Conservation (phyloP, 2,113 vertebrate species). For the Galbula dea region DNA sequence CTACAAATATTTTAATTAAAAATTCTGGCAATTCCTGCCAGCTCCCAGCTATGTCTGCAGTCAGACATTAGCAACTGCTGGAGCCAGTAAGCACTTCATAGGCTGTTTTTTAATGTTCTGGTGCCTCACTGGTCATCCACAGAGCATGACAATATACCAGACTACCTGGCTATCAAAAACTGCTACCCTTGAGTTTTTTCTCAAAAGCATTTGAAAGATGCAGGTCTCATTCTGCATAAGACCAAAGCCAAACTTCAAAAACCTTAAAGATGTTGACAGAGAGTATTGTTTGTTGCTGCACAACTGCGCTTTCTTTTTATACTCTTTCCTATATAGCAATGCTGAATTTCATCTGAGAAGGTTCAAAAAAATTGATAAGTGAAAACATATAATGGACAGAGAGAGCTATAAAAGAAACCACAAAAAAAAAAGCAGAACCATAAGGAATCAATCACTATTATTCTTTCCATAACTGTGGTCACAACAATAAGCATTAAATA, state of each 20-base stretch:
- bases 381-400: background rate
- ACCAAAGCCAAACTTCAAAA: background rate
- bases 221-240: background rate
- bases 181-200: background rate
- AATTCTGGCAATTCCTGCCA: background rate
- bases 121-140: background rate
- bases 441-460: background rate
- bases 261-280: background rate
- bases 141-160: background rate
- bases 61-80: background rate
- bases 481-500: background rate
- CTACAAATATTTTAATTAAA: background rate
- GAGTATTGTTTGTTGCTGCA: background rate
- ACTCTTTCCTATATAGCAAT: background rate
- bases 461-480: background rate
- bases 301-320: background rate
- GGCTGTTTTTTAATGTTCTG: background rate
- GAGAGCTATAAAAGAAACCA: background rate
- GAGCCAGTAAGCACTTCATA: background rate
- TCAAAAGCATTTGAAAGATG: background rate
- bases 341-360: background rate
- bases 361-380: background rate
- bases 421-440: background rate
- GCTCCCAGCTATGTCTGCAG: background rate
- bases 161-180: background rate